A percentile compares a stretch with the other conserved stretches of the same genome.
These are phyloP conservation scores for Diloba caeruleocephala DNA, from an alignment of 2,888 invertebrate genomes.

Conservation along the genomic window DNA sequence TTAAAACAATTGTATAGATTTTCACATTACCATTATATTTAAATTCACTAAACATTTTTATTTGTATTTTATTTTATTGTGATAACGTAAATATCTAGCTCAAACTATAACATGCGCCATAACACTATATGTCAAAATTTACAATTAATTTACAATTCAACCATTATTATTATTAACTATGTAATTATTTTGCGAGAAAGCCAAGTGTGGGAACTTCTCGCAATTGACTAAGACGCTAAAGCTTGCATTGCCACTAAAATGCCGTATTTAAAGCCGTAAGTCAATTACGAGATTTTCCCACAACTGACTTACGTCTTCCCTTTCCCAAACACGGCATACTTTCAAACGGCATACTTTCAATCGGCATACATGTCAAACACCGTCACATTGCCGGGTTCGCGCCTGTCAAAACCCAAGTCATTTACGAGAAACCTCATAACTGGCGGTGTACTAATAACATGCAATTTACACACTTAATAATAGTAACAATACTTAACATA, in stretches of 20 bases:
- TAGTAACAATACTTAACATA: slow-evolving; percentile 37
- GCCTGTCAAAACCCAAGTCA: neutral
- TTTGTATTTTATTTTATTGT: slow-evolving; percentile 55
- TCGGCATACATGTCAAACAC: too few relatives aligned
- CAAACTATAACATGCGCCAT: slow-evolving; percentile 56
- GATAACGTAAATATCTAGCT: slow-evolving; percentile 61
- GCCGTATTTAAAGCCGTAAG: neutral
- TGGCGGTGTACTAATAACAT: neutral
- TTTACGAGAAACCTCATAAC: neutral
- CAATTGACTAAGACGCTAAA: neutral
- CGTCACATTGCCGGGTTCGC: neutral
- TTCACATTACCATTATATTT: slow-evolving; percentile 61
- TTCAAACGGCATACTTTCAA: neutral
- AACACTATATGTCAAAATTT: slow-evolving; percentile 58
- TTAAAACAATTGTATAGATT: slow-evolving; percentile 44
- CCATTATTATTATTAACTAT: slow-evolving; percentile 26
- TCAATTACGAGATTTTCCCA: neutral
- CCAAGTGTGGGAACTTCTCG: neutral
- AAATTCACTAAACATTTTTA: slow-evolving; percentile 66
- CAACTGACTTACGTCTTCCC: neutral
- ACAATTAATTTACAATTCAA: slow-evolving; percentile 62
- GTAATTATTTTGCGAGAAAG: slow-evolving; percentile 1
- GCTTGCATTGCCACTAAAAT: neutral
- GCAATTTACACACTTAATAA: slow-evolving; percentile 30
- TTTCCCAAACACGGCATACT: too few relatives aligned